phyloP scores from a whole-genome alignment of 1,140 invertebrate genomes.

The Holcopasites calliopsidis region DNA sequence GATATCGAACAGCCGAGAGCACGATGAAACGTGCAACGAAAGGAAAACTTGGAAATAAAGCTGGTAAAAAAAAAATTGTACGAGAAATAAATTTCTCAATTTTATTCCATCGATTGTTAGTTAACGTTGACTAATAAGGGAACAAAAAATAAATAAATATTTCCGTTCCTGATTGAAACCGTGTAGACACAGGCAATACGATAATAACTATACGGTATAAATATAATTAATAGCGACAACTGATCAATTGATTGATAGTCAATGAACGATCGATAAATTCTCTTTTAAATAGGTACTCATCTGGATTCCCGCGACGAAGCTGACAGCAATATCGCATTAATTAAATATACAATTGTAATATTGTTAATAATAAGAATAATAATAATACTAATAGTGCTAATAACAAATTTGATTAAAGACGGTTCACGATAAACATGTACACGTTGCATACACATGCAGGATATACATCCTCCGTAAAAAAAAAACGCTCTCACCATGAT shows the following conservation, averaged over 20 bases:
- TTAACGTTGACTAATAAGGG: background rate
- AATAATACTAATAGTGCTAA: conserved; percentile 37
- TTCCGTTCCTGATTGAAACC: background rate
- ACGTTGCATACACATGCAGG: conserved; percentile 44
- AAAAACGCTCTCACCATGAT: background rate
- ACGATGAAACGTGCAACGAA: background rate
- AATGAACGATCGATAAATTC: conserved; percentile 62
- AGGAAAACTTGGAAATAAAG: background rate
- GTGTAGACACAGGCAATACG: conserved; percentile 62
- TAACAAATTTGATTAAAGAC: conserved; percentile 62
- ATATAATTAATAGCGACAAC: conserved; percentile 62
- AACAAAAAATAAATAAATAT: conserved; percentile 2
- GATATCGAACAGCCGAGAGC: background rate
- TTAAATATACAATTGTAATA: conserved; percentile 58
- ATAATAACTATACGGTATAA: conserved; percentile 64
- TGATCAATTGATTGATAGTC: conserved; percentile 58
- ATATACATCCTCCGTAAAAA: conserved; percentile 19
- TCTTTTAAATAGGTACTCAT: conserved; percentile 52
- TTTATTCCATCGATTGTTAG: conserved; percentile 39
- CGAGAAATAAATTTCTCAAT: background rate
- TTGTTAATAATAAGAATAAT: conserved; percentile 52
- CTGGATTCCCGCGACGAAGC: conserved; percentile 38
- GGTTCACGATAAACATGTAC: conserved; percentile 32
- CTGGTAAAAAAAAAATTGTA: conserved; percentile 21
- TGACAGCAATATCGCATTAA: conserved; percentile 52